Percentiles rank a stretch among this genome's conserved stretches.
Evolutionary conservation across 2,888 invertebrate species (phyloP).

Genomic region (Cataglyphis altisquamis): DNA sequence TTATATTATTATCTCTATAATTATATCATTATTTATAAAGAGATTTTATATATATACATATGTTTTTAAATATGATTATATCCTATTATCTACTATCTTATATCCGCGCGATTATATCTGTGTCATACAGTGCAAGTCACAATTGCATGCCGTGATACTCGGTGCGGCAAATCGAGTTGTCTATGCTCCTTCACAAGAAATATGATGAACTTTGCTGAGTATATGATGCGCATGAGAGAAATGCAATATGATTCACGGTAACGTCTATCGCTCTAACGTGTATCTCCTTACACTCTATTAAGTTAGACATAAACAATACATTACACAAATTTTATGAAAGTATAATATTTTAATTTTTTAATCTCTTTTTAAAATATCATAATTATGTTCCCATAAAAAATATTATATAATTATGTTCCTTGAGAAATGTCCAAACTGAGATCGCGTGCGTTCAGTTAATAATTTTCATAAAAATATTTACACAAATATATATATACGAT

Average conservation of each 20-base stretch:
- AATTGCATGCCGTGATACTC: constrained; percentile 67
- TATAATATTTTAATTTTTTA: not conserved
- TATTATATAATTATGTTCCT: not conserved
- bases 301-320: constrained; percentile 9
- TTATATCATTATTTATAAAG: not conserved
- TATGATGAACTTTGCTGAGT: constrained; percentile 59
- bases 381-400: not conserved
- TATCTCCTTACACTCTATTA: constrained; percentile 13
- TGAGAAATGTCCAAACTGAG: not conserved
- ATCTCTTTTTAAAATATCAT: not conserved
- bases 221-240: constrained; percentile 57
- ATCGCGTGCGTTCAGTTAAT: not conserved
- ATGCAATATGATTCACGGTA: constrained; percentile 35
- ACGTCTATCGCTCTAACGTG: constrained; percentile 4
- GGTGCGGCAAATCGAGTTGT: constrained; percentile 64
- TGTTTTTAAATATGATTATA: constrained; percentile 58
- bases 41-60: not conserved
- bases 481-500: not conserved
- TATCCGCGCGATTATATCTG: constrained; percentile 61
- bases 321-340: not conserved
- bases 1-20: not conserved
- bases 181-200: constrained; percentile 58
- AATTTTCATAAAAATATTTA: not conserved
- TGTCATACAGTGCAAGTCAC: constrained; percentile 64
- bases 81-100: constrained; percentile 34